Percentiles rank a stretch among this genome's conserved stretches.
Evolutionary conservation across 1,140 invertebrate genomes (phyloP).

Genomic region (Drosophila lowei): DNA sequence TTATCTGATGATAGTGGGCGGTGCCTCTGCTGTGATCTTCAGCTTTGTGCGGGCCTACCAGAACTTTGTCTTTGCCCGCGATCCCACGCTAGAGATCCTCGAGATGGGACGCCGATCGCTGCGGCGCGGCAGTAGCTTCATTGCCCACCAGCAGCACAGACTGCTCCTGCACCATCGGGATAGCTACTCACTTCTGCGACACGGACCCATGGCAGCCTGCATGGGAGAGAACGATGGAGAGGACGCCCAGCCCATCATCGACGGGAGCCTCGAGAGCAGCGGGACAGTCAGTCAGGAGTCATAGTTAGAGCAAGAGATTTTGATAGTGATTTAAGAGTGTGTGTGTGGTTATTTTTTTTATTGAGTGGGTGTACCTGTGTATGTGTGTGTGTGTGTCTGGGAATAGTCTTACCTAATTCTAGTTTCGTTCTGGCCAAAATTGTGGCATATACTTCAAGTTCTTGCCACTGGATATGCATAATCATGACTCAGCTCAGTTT

Average conservation of each 20-base stretch:
- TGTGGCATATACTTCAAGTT: conserved; percentile 64
- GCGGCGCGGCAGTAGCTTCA: conserved; percentile 88
- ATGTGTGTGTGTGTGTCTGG: not conserved
- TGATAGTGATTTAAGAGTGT: conserved; percentile 16
- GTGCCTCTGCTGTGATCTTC: conserved; percentile 86
- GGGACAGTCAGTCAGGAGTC: conserved; percentile 37
- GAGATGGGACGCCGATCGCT: conserved; percentile 89
- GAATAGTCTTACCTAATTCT: conserved; percentile 28
- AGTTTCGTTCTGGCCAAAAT: conserved; percentile 68
- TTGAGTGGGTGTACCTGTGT: conserved; percentile 8
- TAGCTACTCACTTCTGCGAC: conserved; percentile 85
- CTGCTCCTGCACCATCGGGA: conserved; percentile 85
- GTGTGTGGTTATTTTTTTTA: conserved; percentile 8
- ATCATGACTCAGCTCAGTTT: conserved; percentile 12
- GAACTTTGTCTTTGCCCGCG: conserved; percentile 88
- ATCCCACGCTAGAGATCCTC: conserved; percentile 87
- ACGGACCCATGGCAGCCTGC: conserved; percentile 63
- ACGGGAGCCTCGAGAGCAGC: conserved; percentile 23
- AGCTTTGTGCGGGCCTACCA: conserved; percentile 90
- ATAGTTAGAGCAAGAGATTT: conserved; percentile 38
- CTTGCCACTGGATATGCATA: conserved; percentile 48
- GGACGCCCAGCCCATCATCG: conserved; percentile 71
- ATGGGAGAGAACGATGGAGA: conserved; percentile 58
- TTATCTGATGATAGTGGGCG: conserved; percentile 89
- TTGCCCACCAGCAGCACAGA: conserved; percentile 88